Evolutionary conservation across 2,888 invertebrate genomes (phyloP).

Genomic region (Gymnosoma rotundatum): DNA sequence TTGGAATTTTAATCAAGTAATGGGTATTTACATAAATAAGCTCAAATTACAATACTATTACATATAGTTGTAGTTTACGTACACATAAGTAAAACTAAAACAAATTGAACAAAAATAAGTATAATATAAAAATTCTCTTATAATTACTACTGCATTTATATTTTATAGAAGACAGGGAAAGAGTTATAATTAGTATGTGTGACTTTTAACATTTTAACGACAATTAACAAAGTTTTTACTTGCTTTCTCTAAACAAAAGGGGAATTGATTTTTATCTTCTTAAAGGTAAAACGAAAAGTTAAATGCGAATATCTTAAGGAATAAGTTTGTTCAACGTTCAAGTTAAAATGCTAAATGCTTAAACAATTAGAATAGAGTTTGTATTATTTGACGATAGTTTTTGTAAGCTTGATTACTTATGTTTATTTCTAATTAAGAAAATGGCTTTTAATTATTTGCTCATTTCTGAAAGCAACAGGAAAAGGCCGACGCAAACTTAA

Average conservation of each 20-base stretch:
- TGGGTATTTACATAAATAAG: slow-evolving; percentile 42
- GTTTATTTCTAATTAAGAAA: no score
- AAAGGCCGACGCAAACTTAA: no score
- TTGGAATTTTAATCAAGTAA: no score
- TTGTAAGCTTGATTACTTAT: no score
- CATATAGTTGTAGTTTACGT: slow-evolving; percentile 61
- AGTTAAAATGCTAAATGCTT: no score
- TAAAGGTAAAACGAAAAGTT: neutral
- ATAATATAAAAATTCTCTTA: slow-evolving; percentile 16
- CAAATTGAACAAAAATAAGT: slow-evolving; percentile 38
- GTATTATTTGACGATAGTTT: no score
- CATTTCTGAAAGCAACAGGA: no score
- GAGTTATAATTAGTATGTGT: no score
- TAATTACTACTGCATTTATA: slow-evolving; percentile 3
- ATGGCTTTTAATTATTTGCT: no score
- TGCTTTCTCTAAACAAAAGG: neutral
- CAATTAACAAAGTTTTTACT: slow-evolving; percentile 56
- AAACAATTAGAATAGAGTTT: no score
- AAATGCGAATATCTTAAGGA: neutral
- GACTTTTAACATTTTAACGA: no score
- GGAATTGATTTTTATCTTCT: slow-evolving; percentile 19
- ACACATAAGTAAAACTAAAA: slow-evolving; percentile 46
- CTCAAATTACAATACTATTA: slow-evolving; percentile 57
- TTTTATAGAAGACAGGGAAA: no score
- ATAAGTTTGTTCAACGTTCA: neutral